These are phyloP conservation scores for Wasmannia auropunctata DNA, from an alignment of 1,140 invertebrate genomes.

Conservation along the genomic window DNA sequence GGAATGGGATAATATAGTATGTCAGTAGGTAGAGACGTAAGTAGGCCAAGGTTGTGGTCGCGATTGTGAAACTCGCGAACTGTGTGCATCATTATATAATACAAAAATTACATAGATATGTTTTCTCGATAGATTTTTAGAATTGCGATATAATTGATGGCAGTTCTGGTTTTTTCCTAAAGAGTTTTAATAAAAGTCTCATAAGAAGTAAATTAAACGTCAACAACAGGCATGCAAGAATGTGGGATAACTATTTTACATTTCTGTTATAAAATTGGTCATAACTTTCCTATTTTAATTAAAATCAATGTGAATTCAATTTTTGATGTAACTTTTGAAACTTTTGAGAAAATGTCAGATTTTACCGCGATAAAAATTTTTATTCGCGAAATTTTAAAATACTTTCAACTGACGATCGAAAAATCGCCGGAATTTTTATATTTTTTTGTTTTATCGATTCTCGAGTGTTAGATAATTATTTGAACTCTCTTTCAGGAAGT, in stretches of 20 bases:
- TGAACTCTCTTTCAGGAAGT: not conserved
- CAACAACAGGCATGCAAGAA: not conserved
- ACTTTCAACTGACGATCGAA: not conserved
- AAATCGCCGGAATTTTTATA: not conserved
- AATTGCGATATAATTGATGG: not conserved
- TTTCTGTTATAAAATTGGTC: not conserved
- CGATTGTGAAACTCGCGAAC: not conserved
- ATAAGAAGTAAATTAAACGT: not conserved
- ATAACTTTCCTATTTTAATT: not conserved
- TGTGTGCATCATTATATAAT: not conserved
- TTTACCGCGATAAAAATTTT: not conserved
- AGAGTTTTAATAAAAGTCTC: not conserved
- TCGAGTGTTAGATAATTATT: not conserved
- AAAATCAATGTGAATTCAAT: not conserved
- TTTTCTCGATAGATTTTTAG: not conserved
- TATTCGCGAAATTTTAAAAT: not conserved
- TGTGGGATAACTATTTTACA: not conserved
- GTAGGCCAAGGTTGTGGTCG: slow-evolving; percentile 46
- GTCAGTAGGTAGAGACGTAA: slow-evolving; percentile 7
- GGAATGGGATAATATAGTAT: slow-evolving; percentile 26
- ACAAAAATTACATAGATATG: not conserved
- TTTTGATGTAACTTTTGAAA: not conserved
- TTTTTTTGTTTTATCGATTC: not conserved
- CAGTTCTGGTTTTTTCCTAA: not conserved
- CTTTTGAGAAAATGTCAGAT: not conserved